Evolutionary conservation across 2,113 vertebrate genomes (phyloP).

Genomic region (Emydocephalus ijimae): DNA sequence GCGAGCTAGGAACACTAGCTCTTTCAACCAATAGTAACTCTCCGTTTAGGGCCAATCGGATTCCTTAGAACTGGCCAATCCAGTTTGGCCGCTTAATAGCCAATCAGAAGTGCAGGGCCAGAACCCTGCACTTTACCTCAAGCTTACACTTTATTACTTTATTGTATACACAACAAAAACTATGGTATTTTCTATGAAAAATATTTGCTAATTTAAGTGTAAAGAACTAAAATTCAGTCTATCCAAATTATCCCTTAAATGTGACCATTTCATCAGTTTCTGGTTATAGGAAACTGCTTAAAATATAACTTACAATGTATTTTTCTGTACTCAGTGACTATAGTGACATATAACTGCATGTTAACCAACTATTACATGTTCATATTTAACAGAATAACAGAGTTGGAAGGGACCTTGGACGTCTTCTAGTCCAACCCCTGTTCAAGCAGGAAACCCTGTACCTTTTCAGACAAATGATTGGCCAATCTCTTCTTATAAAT

Average conservation of each 20-base stretch:
- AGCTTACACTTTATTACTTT: too few relatives aligned
- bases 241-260: constrained; percentile 2
- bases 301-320: background rate
- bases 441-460: background rate
- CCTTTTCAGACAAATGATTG: background rate
- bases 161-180: too few relatives aligned
- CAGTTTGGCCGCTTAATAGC: too few relatives aligned
- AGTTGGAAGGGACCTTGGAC: background rate
- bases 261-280: background rate
- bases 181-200: background rate
- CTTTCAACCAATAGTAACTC: too few relatives aligned
- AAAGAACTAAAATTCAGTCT: background rate
- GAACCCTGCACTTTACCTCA: too few relatives aligned
- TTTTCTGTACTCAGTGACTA: background rate
- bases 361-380: background rate
- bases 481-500: background rate
- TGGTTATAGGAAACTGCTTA: background rate
- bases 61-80: too few relatives aligned
- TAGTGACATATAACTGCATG: background rate
- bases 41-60: too few relatives aligned
- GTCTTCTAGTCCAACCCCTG: background rate
- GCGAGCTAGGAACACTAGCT: too few relatives aligned
- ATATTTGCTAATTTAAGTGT: background rate
- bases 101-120: too few relatives aligned
- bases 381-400: background rate